Conservation (phyloP, 2,888 invertebrate species). For the Plebejus argus region DNA sequence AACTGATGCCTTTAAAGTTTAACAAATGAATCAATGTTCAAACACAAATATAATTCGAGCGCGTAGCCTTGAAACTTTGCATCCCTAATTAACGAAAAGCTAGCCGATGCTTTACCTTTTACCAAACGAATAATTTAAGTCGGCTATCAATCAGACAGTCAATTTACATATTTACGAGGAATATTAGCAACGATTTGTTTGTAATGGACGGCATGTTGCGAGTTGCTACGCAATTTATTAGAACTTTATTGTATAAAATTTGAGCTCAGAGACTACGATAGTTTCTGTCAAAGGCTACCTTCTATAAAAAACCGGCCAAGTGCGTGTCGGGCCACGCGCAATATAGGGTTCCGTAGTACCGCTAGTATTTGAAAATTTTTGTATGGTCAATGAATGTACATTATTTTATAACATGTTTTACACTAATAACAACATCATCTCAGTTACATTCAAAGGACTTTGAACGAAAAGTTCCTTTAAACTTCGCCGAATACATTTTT, state of each 20-base stretch:
- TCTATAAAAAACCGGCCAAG: too few species aligned
- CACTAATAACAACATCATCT: too few species aligned
- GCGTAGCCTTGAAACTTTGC: conserved; percentile 10
- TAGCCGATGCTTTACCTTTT: conserved; percentile 25
- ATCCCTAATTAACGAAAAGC: conserved; percentile 27
- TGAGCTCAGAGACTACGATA: background rate
- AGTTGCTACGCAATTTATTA: conserved; percentile 5
- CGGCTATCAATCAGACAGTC: conserved; percentile 31
- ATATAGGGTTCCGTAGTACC: too few species aligned
- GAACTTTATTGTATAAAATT: background rate
- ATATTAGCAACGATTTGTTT: conserved; percentile 28
- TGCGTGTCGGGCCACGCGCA: too few species aligned
- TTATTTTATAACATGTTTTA: too few species aligned
- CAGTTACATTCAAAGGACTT: too few species aligned
- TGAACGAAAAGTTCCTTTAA: too few species aligned
- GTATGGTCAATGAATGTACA: too few species aligned
- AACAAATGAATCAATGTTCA: background rate
- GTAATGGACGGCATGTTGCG: background rate
- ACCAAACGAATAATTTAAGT: conserved; percentile 27
- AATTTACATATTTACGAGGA: conserved; percentile 33
- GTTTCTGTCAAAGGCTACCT: too few species aligned
- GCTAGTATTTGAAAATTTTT: too few species aligned
- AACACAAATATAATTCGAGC: background rate
- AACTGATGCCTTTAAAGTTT: background rate
- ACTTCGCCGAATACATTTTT: too few species aligned